These are phyloP conservation scores for Psittacula cyanocephala DNA, from an alignment of 2,113 vertebrate species.

Conservation along the genomic window DNA sequence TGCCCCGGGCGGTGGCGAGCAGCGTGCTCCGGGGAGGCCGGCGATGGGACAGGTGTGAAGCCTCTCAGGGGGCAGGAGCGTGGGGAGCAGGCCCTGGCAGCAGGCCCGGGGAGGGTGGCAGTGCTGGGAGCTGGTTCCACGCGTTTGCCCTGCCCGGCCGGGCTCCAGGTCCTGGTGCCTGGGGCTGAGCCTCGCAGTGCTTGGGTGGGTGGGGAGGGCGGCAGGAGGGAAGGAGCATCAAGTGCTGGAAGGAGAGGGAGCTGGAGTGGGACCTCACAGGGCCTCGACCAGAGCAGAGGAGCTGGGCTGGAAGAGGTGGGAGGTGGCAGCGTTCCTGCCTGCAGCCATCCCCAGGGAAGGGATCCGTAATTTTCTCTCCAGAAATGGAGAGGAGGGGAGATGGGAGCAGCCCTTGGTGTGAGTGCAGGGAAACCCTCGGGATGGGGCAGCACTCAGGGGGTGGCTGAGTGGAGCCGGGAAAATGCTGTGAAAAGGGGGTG, in stretches of 20 bases:
- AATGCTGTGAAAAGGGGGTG: not conserved
- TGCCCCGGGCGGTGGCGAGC: rapidly evolving
- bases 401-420: not conserved
- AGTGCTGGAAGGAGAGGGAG: not conserved
- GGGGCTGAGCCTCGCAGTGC: not conserved
- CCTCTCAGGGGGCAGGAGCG: not conserved
- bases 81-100: not conserved
- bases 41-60: not conserved
- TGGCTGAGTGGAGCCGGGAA: not conserved
- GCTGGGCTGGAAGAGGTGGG: not conserved
- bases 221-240: not conserved
- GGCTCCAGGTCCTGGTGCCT: not conserved
- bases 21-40: too few species aligned
- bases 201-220: rapidly evolving
- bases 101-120: not conserved
- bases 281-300: not conserved
- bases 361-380: not conserved
- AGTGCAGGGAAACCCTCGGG: not conserved
- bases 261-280: not conserved
- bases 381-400: not conserved
- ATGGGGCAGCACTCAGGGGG: not conserved
- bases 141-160: not conserved
- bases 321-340: rapidly evolving
- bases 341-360: not conserved
- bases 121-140: not conserved